Evolutionary conservation across 1,140 invertebrate genomes (phyloP), one percentile per base, ranked within the genome.

Genomic region (Bactericera cockerelli): DNA sequence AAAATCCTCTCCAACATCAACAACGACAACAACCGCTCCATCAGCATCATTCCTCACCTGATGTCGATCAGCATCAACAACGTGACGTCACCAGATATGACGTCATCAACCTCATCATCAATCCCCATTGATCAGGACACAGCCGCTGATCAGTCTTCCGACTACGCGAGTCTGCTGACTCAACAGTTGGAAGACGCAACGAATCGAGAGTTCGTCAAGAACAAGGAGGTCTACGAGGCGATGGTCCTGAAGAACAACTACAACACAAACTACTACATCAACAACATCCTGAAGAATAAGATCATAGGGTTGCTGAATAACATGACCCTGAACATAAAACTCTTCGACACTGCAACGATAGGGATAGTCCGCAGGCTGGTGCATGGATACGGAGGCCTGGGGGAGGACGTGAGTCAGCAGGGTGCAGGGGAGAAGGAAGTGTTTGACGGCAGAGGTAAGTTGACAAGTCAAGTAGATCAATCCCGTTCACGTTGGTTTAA

Each of bases 1-100:
- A 49, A 49, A n/a, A 49, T 49, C n/a, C 22, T 49, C n/a, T 49
- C 42, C n/a, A 49, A 49, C 22, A 49, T 49, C 22, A 49, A 49
- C 22, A 19, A 16, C 42, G 42, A 49, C 22, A 49, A 49, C 22
- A 49, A 49, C 22, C n/a, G 22, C 4, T 49, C 42, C n/a, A 49
- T 49, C 42, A 49, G 22, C 22, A 49, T 49, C 22, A 49, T 49
- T n/a, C 42, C 42, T 10, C 22, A 49, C 42, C 8, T 49, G 8
- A 49, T 49, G 42, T 49, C 42, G 22, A 49, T 49, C n/a, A 49
- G 42, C 42, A 22, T 49, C 3, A 10, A 36, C 10, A 11, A 10
- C 10, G 16, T 11, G 10, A 10, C 10, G 16, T n/a, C n/a, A n/a
- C n/a, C n/a, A n/a, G n/a, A n/a, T n/a, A n/a, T n/a, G n/a, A n/a